Conservation (phyloP, 2,113 vertebrate genomes). For the Onychostruthus taczanowskii region DNA sequence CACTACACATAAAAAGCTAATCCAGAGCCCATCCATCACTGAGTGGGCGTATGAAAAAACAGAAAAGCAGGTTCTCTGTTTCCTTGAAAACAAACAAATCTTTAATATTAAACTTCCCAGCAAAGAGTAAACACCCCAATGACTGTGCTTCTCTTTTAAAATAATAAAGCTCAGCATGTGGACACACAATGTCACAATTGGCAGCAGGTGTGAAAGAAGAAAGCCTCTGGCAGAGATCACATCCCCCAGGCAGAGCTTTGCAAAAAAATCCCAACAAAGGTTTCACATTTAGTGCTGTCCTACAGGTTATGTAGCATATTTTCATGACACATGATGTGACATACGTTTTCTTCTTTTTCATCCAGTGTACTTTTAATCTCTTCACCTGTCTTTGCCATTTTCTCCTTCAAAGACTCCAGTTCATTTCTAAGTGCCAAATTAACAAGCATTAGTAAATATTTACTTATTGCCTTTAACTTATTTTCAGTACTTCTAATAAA, state of each 20-base stretch:
- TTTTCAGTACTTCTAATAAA: not conserved
- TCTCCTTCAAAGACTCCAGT: constrained; percentile 69
- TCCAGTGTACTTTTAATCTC: constrained; percentile 77
- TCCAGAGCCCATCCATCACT: not conserved
- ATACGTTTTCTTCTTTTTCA: constrained; percentile 82
- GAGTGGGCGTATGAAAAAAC: not conserved
- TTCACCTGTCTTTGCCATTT: constrained; percentile 72
- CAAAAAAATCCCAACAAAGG: not conserved
- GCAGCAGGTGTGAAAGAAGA: not conserved
- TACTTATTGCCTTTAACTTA: not conserved
- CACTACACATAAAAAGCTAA: not conserved
- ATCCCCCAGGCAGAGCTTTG: not conserved
- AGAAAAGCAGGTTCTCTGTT: not conserved
- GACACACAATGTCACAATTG: not conserved
- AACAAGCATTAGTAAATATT: not conserved
- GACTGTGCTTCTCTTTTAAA: not conserved
- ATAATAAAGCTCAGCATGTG: not conserved
- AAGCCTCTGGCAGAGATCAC: not conserved
- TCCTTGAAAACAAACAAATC: not conserved
- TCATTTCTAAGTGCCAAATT: constrained; percentile 74
- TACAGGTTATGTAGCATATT: not conserved
- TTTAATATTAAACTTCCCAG: not conserved
- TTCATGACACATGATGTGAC: not conserved
- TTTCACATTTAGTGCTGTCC: not conserved
- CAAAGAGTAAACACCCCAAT: not conserved